Evolutionary conservation across 1,140 invertebrate genomes (phyloP).

Genomic region (Heliconius nattereri): DNA sequence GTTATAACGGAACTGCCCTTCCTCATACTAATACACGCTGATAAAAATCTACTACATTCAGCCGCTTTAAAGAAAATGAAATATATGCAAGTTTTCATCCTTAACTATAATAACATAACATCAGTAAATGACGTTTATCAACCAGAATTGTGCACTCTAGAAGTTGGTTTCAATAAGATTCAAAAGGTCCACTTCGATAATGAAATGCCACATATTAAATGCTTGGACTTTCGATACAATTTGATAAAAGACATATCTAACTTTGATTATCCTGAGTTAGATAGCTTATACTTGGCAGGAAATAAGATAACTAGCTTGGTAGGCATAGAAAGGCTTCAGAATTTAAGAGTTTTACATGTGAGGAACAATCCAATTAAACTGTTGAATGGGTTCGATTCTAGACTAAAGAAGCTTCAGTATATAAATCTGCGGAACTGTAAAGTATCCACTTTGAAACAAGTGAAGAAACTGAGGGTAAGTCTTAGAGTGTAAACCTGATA

Average conservation of each 20-base stretch:
- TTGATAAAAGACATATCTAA: slow-evolving; percentile 69
- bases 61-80: slow-evolving; percentile 74
- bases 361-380: slow-evolving; percentile 79
- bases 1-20: slow-evolving; percentile 75
- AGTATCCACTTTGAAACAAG: slow-evolving; percentile 75
- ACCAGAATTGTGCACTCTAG: slow-evolving; percentile 78
- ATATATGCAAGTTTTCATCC: slow-evolving; percentile 81
- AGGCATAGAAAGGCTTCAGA: slow-evolving; percentile 69
- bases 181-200: slow-evolving; percentile 54
- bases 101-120: slow-evolving; percentile 78
- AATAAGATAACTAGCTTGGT: slow-evolving; percentile 71
- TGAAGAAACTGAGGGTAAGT: slow-evolving; percentile 77
- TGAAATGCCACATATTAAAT: slow-evolving; percentile 69
- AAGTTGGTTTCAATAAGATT: slow-evolving; percentile 79
- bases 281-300: slow-evolving; percentile 77
- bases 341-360: slow-evolving; percentile 79
- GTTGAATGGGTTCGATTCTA: slow-evolving; percentile 73
- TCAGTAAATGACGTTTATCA: slow-evolving; percentile 77
- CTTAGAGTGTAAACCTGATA: not conserved
- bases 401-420: slow-evolving; percentile 74
- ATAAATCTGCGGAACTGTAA: slow-evolving; percentile 81
- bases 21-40: slow-evolving; percentile 78
- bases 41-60: slow-evolving; percentile 75
- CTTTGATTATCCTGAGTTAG: slow-evolving; percentile 71
- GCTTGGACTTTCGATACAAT: slow-evolving; percentile 79